A percentile compares a stretch with the other conserved stretches of the same genome.
Conservation (phyloP, 1,140 invertebrate genomes). For the Tetraneura akinire region DNA sequence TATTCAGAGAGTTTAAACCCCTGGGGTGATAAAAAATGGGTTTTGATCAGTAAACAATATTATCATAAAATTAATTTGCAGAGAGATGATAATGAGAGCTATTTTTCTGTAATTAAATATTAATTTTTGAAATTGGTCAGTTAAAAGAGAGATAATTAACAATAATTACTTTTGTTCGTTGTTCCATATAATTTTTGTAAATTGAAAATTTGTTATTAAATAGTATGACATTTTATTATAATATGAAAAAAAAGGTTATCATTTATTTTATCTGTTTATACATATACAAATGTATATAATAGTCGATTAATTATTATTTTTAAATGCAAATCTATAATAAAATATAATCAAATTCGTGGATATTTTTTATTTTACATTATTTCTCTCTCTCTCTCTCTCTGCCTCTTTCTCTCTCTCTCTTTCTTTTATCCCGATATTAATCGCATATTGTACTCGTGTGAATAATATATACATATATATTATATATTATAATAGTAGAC, state of each 20-base stretch:
- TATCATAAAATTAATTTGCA: slow-evolving; percentile 10
- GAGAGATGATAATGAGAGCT: neutral
- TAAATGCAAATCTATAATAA: too few species aligned
- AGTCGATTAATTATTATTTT: too few species aligned
- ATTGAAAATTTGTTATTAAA: neutral
- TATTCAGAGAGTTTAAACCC: neutral
- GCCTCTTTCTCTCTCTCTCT: neutral
- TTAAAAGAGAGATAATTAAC: neutral
- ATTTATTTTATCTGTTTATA: too few species aligned
- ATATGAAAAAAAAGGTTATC: too few species aligned
- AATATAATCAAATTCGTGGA: too few species aligned
- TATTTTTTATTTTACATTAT: too few species aligned
- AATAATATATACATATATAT: too few species aligned
- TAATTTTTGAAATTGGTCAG: neutral
- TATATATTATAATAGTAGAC: neutral
- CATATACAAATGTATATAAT: too few species aligned
- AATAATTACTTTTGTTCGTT: neutral
- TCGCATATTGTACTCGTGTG: neutral
- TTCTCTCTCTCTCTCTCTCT: too few species aligned
- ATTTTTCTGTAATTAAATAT: slow-evolving; percentile 1
- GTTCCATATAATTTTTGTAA: neutral
- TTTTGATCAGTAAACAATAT: slow-evolving; percentile 30
- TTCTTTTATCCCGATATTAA: neutral
- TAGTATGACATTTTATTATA: too few species aligned
- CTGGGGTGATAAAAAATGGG: neutral